Evolutionary conservation across 2,797 vertebrate species (phyloP).

Genomic region (Anguilla pacifica): DNA sequence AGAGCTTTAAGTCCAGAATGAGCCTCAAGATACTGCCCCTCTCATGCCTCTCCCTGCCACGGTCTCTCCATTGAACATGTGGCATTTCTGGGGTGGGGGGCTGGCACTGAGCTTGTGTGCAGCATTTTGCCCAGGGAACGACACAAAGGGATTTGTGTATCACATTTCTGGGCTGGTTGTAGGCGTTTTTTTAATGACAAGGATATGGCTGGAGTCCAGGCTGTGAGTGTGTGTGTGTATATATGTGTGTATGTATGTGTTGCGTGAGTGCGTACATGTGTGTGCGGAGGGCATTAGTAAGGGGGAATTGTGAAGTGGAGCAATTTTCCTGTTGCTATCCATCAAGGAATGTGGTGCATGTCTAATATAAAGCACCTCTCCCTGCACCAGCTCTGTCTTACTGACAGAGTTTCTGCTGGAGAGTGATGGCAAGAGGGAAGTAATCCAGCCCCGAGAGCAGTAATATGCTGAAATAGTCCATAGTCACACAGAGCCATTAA

Average conservation of each 20-base stretch:
- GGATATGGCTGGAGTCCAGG: background rate
- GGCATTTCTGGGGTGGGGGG: too few species aligned
- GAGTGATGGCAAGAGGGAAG: background rate
- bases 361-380: slow-evolving; percentile 5
- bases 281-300: background rate
- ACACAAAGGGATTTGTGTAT: background rate
- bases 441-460: background rate
- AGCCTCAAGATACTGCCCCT: too few species aligned
- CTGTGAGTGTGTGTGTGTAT: background rate
- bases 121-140: too few species aligned
- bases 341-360: background rate
- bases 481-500: background rate
- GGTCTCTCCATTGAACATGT: too few species aligned
- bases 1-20: too few species aligned
- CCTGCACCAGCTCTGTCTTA: background rate
- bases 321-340: background rate
- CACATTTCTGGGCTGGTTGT: background rate
- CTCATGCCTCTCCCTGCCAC: too few species aligned
- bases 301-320: background rate
- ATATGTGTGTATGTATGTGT: too few species aligned
- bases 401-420: slow-evolving; percentile 10
- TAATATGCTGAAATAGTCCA: background rate
- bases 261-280: too few species aligned
- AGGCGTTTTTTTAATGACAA: background rate
- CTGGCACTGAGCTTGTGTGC: too few species aligned